A percentile compares a stretch with the other conserved stretches of the same genome.
These are phyloP conservation scores for Laothoe populi DNA, from an alignment of 2,888 invertebrate genomes.

Conservation along the genomic window DNA sequence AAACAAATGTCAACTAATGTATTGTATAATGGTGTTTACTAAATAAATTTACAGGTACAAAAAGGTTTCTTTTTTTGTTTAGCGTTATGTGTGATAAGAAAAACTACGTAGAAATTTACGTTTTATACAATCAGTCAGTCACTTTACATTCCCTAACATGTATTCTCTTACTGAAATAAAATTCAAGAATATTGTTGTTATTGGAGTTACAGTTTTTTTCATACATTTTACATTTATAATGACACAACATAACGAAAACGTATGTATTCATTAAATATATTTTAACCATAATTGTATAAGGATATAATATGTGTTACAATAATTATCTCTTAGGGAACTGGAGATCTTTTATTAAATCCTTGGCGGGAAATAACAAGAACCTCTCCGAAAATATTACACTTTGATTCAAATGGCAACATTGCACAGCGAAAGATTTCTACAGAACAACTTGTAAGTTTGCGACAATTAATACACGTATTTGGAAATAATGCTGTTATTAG, in stretches of 20 bases:
- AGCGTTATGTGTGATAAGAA: background rate
- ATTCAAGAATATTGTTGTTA: background rate
- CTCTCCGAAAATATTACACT: constrained; percentile 53
- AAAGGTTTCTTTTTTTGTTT: constrained; percentile 43
- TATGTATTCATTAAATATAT: background rate
- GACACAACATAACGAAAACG: constrained; percentile 43
- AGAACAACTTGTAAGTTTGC: constrained; percentile 40
- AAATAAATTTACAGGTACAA: constrained; percentile 50
- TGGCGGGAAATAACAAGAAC: constrained; percentile 51
- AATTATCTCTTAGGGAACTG: constrained; percentile 42
- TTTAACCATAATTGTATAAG: background rate
- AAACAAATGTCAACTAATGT: constrained; percentile 54
- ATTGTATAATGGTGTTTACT: constrained; percentile 49
- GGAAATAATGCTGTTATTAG: constrained; percentile 24
- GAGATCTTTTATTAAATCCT: constrained; percentile 53
- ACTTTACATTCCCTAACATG: background rate
- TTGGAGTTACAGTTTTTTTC: background rate
- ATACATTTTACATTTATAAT: constrained; percentile 23
- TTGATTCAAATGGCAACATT: constrained; percentile 51
- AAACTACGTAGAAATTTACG: background rate
- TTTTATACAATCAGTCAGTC: background rate
- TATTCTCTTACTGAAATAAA: background rate
- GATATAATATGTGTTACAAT: background rate
- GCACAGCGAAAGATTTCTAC: constrained; percentile 36
- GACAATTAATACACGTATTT: constrained; percentile 33